Conservation (phyloP, 2,888 invertebrate species). For the Nycteola revayana region DNA sequence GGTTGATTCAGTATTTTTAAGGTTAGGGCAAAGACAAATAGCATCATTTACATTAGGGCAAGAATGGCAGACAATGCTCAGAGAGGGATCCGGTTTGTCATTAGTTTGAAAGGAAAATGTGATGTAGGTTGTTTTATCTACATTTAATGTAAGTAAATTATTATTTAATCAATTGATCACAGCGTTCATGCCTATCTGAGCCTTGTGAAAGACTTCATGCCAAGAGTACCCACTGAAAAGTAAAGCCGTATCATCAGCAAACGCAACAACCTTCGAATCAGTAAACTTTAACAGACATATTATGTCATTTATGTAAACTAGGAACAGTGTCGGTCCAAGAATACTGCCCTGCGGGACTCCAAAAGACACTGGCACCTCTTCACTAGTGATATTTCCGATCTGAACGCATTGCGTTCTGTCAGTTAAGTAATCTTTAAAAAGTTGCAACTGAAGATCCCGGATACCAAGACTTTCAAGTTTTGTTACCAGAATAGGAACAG, state of each 20-base stretch:
- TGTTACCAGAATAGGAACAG: background rate
- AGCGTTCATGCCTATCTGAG: background rate
- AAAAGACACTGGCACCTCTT: background rate
- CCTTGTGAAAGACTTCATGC: background rate
- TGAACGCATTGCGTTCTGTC: slow-evolving; percentile 5
- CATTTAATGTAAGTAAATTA: slow-evolving; percentile 8
- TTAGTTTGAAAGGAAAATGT: slow-evolving; percentile 6
- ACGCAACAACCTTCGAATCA: slow-evolving; percentile 4
- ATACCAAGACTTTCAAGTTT: slow-evolving; percentile 2
- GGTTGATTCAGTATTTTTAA: slow-evolving; percentile 1
- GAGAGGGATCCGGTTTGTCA: slow-evolving; percentile 4
- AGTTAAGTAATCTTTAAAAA: slow-evolving; percentile 2
- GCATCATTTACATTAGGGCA: slow-evolving; percentile 2
- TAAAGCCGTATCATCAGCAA: slow-evolving; percentile 10
- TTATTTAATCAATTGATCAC: slow-evolving; percentile 3
- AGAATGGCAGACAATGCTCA: slow-evolving; percentile 1
- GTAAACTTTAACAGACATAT: background rate
- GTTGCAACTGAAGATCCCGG: background rate
- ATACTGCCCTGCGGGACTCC: slow-evolving; percentile 2
- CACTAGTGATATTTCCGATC: slow-evolving; percentile 2
- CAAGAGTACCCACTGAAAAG: slow-evolving; percentile 4
- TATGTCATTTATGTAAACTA: too few species aligned
- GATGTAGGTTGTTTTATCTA: slow-evolving; percentile 6
- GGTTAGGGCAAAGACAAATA: slow-evolving; percentile 1
- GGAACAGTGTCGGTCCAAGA: background rate